Evolutionary conservation across 2,797 vertebrate species (phyloP).

Genomic region (Pelodytes ibericus): DNA sequence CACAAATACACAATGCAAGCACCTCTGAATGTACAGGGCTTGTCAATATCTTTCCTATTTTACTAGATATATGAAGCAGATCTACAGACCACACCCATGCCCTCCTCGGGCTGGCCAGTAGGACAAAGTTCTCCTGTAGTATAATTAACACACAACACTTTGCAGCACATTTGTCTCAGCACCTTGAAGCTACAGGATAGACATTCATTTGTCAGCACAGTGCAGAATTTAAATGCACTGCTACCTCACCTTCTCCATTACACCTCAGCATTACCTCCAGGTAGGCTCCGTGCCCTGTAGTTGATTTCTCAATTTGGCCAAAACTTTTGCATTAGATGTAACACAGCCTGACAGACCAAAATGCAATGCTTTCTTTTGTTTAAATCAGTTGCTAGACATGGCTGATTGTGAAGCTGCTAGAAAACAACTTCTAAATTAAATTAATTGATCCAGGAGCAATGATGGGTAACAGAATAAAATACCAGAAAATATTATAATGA

Average conservation of each 20-base stretch:
- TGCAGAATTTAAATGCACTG: conserved; percentile 32
- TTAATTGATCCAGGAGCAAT: no score
- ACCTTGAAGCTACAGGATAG: conserved; percentile 15
- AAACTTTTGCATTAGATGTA: no score
- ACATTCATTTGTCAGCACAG: conserved; percentile 2
- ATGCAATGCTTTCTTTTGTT: no score
- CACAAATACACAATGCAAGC: not conserved
- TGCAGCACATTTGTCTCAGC: conserved; percentile 3
- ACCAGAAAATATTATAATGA: no score
- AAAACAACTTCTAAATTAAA: no score
- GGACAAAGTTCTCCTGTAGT: conserved; percentile 43
- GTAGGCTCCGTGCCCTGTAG: conserved; percentile 19
- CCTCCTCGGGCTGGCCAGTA: conserved; percentile 12
- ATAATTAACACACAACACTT: conserved; percentile 19
- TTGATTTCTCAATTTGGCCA: no score
- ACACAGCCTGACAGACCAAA: no score
- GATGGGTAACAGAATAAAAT: no score
- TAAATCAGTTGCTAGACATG: no score
- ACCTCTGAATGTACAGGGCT: not conserved
- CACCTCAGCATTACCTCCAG: conserved; percentile 11
- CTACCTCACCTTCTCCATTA: not conserved
- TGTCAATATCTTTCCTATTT: conserved; percentile 14
- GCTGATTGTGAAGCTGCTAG: no score
- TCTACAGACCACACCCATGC: conserved; percentile 27
- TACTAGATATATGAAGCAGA: conserved; percentile 4